Evolutionary conservation across 2,797 vertebrate species (phyloP).

Genomic region (Austrolebias charrua): DNA sequence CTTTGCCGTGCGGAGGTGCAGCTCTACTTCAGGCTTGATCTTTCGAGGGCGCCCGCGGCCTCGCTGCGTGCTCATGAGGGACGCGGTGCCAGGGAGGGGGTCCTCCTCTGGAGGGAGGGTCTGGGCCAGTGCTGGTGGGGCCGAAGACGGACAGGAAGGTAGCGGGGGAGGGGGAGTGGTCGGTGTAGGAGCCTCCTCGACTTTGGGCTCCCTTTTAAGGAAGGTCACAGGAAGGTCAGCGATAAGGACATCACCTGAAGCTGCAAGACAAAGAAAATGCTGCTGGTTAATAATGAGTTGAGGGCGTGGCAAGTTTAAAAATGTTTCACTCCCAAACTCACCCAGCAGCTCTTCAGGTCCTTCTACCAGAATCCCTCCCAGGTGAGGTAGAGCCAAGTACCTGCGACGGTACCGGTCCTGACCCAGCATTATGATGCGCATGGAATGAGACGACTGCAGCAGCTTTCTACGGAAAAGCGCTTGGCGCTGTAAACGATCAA

Average conservation of each 20-base stretch:
- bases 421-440: conserved; percentile 88
- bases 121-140: conserved; percentile 23
- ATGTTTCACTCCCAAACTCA: conserved; percentile 53
- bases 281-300: too few relatives aligned
- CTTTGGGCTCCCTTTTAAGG: conserved; percentile 84
- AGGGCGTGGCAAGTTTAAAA: background rate
- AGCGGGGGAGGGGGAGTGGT: conserved; percentile 38
- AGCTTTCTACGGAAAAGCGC: conserved; percentile 96
- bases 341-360: conserved; percentile 85
- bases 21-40: conserved; percentile 85
- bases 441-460: conserved; percentile 89
- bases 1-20: conserved; percentile 80
- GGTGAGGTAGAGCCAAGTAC: conserved; percentile 91
- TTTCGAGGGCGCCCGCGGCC: conserved; percentile 88
- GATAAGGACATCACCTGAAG: conserved; percentile 76
- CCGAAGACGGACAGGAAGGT: conserved; percentile 47
- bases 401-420: conserved; percentile 93
- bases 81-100: conserved; percentile 78
- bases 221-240: conserved; percentile 75
- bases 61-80: conserved; percentile 81
- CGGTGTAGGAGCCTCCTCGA: conserved; percentile 60
- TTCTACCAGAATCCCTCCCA: conserved; percentile 92
- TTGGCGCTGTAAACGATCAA: conserved; percentile 82
- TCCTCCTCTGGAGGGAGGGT: conserved; percentile 58
- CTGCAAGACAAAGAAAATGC: conserved; percentile 42